Conservation (phyloP, 2,113 vertebrate species). For the cat (Felis catus) region DNA sequence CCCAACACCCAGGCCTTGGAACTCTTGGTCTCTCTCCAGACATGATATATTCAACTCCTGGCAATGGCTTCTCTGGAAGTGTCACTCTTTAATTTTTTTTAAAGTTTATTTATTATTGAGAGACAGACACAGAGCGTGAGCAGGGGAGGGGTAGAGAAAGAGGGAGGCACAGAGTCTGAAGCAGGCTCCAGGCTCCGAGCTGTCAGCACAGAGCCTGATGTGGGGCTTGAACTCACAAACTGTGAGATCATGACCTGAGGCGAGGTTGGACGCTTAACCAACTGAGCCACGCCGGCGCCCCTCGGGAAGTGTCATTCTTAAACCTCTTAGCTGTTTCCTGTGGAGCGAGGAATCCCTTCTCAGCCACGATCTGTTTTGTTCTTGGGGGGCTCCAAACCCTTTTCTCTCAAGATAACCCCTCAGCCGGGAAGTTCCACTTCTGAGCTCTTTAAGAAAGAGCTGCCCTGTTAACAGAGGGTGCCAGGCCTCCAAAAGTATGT, state of each 20-base stretch:
- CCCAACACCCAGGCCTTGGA: not conserved
- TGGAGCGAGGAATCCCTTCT: not conserved
- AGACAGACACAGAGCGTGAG: too few species aligned
- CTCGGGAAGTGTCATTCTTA: not conserved
- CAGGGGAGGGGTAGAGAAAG: too few species aligned
- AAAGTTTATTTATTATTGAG: too few species aligned
- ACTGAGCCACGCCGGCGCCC: too few species aligned
- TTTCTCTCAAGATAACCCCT: not conserved
- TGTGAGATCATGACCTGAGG: too few species aligned
- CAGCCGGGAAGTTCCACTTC: not conserved
- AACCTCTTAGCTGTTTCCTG: not conserved
- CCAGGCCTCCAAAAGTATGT: not conserved
- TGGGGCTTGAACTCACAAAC: too few species aligned
- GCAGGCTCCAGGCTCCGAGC: too few species aligned
- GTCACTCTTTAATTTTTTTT: not conserved
- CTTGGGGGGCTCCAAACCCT: not conserved
- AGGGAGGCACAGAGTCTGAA: too few species aligned
- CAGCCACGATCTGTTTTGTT: not conserved
- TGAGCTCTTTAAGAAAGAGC: not conserved
- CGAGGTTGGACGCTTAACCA: too few species aligned
- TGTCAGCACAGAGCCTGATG: too few species aligned
- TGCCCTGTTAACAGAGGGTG: not conserved
- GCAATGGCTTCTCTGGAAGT: not conserved
- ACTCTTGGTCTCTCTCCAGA: not conserved
- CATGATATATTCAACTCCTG: not conserved